Conservation (phyloP, 2,797 vertebrate species). For the Argya squamiceps region DNA sequence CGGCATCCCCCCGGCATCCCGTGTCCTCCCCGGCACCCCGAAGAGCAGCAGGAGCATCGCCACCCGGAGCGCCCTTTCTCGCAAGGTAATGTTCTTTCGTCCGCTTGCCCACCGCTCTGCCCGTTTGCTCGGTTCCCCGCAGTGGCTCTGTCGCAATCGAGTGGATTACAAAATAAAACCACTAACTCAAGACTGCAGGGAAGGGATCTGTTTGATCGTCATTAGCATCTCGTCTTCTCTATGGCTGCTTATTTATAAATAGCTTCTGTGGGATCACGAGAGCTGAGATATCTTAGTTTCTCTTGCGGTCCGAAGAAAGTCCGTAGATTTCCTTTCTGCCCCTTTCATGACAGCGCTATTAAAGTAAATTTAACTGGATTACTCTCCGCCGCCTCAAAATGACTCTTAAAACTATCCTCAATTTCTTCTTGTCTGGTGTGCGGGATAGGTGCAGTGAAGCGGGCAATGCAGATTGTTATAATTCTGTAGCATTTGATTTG, state of each 20-base stretch:
- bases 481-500: background rate
- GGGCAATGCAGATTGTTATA: background rate
- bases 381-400: background rate
- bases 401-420: background rate
- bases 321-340: background rate
- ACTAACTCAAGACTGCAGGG: background rate
- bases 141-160: background rate
- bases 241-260: background rate
- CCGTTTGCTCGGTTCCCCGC: background rate
- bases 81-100: slow-evolving; percentile 4
- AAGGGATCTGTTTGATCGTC: background rate
- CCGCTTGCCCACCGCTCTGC: background rate
- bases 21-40: background rate
- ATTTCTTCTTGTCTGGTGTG: background rate
- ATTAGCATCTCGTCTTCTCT: background rate
- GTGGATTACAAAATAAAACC: background rate
- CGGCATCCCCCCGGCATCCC: background rate
- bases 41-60: background rate
- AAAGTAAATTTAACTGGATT: background rate
- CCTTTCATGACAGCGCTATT: background rate
- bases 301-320: background rate
- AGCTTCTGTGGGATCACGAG: background rate
- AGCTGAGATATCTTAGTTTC: background rate
- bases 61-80: background rate
- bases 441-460: background rate